Conservation (phyloP, 2,113 vertebrate species). For the Anseranas semipalmata region DNA sequence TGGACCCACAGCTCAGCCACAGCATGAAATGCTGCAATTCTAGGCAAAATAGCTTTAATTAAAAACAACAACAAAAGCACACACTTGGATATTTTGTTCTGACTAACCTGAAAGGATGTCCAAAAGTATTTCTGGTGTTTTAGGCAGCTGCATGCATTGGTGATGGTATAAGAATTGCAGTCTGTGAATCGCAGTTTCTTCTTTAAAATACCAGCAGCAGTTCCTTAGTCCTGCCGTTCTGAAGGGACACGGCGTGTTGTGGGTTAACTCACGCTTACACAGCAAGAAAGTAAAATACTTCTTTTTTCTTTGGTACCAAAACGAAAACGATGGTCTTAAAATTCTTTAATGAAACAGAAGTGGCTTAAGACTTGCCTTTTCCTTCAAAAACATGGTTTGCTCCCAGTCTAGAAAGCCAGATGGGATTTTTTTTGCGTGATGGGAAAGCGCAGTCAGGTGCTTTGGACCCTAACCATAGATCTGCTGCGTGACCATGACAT, state of each 20-base stretch:
- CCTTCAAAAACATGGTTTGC: background rate
- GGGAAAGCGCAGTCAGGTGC: background rate
- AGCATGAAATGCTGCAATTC: background rate
- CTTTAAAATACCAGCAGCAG: background rate
- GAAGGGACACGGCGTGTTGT: background rate
- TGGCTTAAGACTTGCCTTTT: background rate
- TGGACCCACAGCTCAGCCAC: fast-evolving
- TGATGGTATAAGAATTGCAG: background rate
- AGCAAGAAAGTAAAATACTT: background rate
- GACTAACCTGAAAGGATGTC: background rate
- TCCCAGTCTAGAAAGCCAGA: background rate
- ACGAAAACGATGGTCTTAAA: background rate
- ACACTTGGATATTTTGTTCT: background rate
- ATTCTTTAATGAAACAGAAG: background rate
- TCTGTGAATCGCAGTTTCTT: background rate
- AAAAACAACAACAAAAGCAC: background rate
- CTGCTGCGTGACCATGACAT: background rate
- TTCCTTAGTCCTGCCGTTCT: background rate
- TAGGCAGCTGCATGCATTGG: background rate
- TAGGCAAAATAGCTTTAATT: background rate
- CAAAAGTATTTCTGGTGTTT: background rate
- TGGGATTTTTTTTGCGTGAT: background rate
- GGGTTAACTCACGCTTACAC: background rate
- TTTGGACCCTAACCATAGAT: background rate
- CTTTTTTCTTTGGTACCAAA: background rate